Base-by-base conservation (phyloP, 2,113 vertebrate genomes). In the Petroica traversi region DNA sequence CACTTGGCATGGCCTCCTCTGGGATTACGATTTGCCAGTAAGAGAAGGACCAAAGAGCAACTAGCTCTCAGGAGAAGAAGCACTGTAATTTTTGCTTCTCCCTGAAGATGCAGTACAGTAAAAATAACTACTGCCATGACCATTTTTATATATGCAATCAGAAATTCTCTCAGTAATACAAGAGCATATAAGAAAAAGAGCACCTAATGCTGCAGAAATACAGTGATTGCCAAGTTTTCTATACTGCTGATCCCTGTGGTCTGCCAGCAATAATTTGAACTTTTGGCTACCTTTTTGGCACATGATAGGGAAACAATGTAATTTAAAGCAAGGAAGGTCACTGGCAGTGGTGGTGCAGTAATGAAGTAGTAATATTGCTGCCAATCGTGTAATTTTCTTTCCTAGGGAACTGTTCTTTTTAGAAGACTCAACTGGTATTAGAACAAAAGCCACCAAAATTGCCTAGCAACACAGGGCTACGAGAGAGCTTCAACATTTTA, bases 401-500 rank as follows among this genome's bases (percentile, higher is more conserved):
- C 66, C 76, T 31, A 52, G 41, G 36, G n/a, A 93, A 91, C 51
- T 74, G 55, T 12, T 26, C 46, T 58, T 45, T 64, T 85, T 40
- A 73, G 68, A 93, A 93, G 43, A 46, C 52, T 92, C 83, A 76
- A 69, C 24, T 36, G 34, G 45, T 85, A 80, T 73, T 74, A 61
- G 74, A 97, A 94, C 34, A 93, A 77, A 96, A 94, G 82, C 57
- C 68, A 79, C 36, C 33, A 54, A 58, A 94, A 79, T 59, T 75
- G 73, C 52, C 48, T 63, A 82, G 49, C 51, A 88, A 88, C 36
- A 54, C 11, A 28, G 11, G 19, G 66, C 74, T 82, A 75, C 49
- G 66, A 49, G 52, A 85, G 5, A 64, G 23, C 29, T 64, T 71
- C 58, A 85, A 11, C 26, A 22, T 43, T 45, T 76, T 82, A 51